Evolutionary conservation across 2,888 invertebrate genomes (phyloP), one percentile per base, ranked within the genome.

Genomic region (Taenaris catops): DNA sequence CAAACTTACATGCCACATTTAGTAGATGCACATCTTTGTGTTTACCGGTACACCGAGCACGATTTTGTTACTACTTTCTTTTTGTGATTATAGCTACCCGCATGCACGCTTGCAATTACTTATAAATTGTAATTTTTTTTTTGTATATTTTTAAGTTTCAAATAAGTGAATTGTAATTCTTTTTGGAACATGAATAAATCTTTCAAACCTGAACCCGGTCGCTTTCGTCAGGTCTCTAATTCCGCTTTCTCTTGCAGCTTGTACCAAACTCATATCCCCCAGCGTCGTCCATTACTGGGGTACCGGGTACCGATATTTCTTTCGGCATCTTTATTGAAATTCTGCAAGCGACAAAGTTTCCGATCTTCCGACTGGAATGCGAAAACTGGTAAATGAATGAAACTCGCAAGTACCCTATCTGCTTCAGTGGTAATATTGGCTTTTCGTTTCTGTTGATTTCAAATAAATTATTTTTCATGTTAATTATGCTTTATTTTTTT

Each of bases 281-380:
- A 2, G 23, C 53, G 55, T 55, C 57, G 65, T 69, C 45, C 63
- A 70, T 76, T 71, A 68, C 27, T 38, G 34, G 34, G 53, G 58
- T 46, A 52, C 51, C 48, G 59, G 49, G 50, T 54, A 52, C 43
- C 63, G 52, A 78, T 74, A 76, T 76, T 68, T 81, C 68, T 74
- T 68, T 51, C 49, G 48, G 55, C 48, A 58, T 61, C 74, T 73
- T 73, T 78, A 83, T 83, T 83, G 79, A 83, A 80, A 83, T 80
- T 83, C 80, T 72, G 58, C 49, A 58, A 58, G 56, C 59, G 57
- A 59, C 55, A 61, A 64, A 67, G 55, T 70, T 69, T 63, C 61
- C 48, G 61, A 69, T 70, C 68, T 58, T 55, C 49, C 31, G 39
- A 27, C 18, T 35, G 52, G 58, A 61, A 59, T 61, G 46, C 41